A percentile compares a stretch with the other conserved stretches of the same genome.
Conservation (phyloP, 2,113 vertebrate species). For the Takifugu bimaculatus region DNA sequence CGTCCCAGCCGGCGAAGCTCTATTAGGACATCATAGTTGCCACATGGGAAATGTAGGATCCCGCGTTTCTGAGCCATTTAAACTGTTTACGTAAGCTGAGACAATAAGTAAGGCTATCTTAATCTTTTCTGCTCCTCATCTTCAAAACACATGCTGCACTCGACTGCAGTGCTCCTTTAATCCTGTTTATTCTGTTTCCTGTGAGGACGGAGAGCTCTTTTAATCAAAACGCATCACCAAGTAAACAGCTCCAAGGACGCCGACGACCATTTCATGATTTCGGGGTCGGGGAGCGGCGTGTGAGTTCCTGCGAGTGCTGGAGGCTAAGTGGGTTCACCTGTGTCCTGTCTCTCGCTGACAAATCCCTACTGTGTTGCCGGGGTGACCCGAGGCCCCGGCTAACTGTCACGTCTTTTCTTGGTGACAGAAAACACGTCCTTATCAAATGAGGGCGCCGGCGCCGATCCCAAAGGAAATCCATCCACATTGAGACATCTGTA, state of each 20-base stretch:
- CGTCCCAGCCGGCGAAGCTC: background rate
- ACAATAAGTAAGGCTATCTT: no score
- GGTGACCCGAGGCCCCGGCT: constrained; percentile 29
- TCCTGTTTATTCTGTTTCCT: background rate
- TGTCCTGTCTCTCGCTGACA: constrained; percentile 4
- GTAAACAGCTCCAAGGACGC: background rate
- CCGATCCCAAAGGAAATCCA: constrained; percentile 68
- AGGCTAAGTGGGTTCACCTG: constrained; percentile 3
- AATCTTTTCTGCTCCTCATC: background rate
- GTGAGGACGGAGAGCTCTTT: background rate
- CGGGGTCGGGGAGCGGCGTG: no score
- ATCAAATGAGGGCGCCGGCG: constrained; percentile 50
- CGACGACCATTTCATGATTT: background rate
- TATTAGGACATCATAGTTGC: background rate
- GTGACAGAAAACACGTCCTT: constrained; percentile 47
- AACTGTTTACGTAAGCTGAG: no score
- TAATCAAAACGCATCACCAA: background rate
- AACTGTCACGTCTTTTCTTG: constrained; percentile 36
- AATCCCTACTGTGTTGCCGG: constrained; percentile 37
- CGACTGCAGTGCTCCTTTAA: background rate
- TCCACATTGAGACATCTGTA: constrained; percentile 68
- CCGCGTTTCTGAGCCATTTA: no score
- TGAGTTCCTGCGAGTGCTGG: background rate
- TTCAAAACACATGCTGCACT: background rate
- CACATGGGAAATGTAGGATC: constrained; percentile 5